phyloP scores from a whole-genome alignment of 2,113 vertebrate species.

The Erythrolamprus reginae region DNA sequence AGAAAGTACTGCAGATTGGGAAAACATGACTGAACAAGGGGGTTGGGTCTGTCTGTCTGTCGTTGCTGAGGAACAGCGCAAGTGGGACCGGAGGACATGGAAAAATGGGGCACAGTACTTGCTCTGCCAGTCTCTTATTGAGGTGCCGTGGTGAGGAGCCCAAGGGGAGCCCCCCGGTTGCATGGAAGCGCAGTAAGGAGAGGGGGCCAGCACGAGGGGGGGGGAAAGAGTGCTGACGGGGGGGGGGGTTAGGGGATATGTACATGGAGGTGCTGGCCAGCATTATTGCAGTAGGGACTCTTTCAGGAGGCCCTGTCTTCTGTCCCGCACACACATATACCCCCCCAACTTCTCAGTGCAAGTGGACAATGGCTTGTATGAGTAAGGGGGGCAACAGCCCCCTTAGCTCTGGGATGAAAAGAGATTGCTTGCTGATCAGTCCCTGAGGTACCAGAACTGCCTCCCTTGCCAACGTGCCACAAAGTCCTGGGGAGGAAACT shows the following conservation, averaged over 20 bases:
- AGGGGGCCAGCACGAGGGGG: neutral
- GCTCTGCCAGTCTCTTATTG: constrained; percentile 12
- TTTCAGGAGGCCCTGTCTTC: constrained; percentile 13
- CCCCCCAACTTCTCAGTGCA: constrained; percentile 31
- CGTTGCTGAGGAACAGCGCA: neutral
- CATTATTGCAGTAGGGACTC: constrained; percentile 31
- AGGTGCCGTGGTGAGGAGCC: neutral
- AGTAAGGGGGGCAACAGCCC: neutral
- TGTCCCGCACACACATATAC: constrained; percentile 7
- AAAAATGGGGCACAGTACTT: constrained; percentile 3
- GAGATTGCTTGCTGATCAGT: constrained; percentile 30
- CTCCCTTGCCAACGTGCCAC: neutral
- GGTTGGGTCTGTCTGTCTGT: neutral
- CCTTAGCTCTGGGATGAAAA: constrained; percentile 4
- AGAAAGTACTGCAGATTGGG: neutral
- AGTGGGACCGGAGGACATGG: neutral
- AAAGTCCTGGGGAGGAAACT: constrained; percentile 8
- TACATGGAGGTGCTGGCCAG: constrained; percentile 26
- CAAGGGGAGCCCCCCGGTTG: neutral
- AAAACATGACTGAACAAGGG: neutral
- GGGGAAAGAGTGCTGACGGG: neutral
- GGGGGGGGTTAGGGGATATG: constrained; percentile 21
- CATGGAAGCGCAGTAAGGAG: constrained; percentile 12
- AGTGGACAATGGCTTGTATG: constrained; percentile 36
- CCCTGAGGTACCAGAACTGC: constrained; percentile 34